phyloP scores from a whole-genome alignment of 1,140 invertebrate species.

The Frieseomelitta varia region DNA sequence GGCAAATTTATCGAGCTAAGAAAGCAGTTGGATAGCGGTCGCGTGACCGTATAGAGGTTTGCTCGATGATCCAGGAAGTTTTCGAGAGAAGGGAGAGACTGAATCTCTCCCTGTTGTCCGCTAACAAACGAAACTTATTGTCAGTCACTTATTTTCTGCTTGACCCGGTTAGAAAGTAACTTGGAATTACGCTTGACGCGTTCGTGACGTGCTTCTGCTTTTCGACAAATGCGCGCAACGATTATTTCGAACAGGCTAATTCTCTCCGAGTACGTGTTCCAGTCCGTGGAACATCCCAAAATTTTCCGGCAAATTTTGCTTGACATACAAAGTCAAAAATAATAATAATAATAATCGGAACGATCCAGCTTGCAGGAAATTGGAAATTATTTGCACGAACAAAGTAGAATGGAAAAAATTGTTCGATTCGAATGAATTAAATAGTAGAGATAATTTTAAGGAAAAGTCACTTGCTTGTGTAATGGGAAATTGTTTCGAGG shows the following conservation, averaged over 20 bases:
- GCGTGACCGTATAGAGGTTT: constrained; percentile 30
- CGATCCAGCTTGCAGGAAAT: too few species aligned
- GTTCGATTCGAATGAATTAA: too few species aligned
- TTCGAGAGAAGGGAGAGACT: constrained; percentile 3
- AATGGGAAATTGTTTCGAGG: too few species aligned
- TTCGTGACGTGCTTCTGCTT: background rate
- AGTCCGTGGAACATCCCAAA: too few species aligned
- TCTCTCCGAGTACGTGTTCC: too few species aligned
- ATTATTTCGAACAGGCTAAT: background rate
- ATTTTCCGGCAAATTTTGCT: too few species aligned
- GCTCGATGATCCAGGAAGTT: constrained; percentile 24
- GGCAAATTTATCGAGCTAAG: constrained; percentile 24
- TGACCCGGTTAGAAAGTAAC: constrained; percentile 43
- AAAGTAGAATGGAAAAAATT: too few species aligned
- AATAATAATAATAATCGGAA: too few species aligned
- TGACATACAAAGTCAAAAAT: too few species aligned
- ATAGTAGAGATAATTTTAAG: too few species aligned
- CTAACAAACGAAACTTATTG: constrained; percentile 52
- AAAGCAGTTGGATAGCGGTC: constrained; percentile 2
- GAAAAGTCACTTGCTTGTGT: too few species aligned
- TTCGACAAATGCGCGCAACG: background rate
- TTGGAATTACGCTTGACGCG: constrained; percentile 33
- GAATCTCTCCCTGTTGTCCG: constrained; percentile 34
- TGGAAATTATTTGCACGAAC: too few species aligned
- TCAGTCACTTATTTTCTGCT: constrained; percentile 54